Percentiles rank a stretch among this genome's conserved stretches.
Conservation (phyloP, 2,113 vertebrate species). For the Perognathus longimembris region DNA sequence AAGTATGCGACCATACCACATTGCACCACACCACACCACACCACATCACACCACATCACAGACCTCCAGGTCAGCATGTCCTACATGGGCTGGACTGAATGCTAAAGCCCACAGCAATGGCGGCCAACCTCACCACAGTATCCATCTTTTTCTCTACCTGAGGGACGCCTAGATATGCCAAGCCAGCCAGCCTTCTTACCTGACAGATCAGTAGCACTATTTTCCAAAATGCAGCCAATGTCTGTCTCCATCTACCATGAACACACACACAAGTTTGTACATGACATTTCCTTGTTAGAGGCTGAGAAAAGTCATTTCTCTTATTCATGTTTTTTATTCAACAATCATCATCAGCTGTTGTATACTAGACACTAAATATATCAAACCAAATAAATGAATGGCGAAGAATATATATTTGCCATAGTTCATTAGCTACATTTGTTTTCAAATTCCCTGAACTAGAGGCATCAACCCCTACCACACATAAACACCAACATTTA, state of each 20-base stretch:
- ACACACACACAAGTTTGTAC: background rate
- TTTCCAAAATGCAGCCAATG: background rate
- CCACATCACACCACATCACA: background rate
- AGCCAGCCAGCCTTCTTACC: background rate
- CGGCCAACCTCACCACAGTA: background rate
- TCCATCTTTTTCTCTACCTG: background rate
- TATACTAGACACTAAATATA: background rate
- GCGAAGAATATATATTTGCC: background rate
- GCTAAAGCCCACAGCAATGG: background rate
- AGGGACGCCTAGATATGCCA: background rate
- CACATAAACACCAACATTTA: background rate
- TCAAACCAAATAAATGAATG: background rate
- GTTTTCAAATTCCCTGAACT: slow-evolving; percentile 29
- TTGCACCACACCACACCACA: no score
- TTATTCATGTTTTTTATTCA: slow-evolving; percentile 15
- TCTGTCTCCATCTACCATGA: background rate
- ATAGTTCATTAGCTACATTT: slow-evolving; percentile 4
- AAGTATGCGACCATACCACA: no score
- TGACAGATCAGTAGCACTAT: background rate
- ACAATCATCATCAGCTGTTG: background rate
- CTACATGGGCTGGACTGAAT: background rate
- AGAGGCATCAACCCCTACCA: no score
- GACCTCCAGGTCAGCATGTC: background rate
- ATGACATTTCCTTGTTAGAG: background rate
- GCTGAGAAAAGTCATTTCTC: background rate